These are phyloP conservation scores for Onthophagus taurus DNA, from an alignment of 1,140 invertebrate genomes.

Conservation along the genomic window DNA sequence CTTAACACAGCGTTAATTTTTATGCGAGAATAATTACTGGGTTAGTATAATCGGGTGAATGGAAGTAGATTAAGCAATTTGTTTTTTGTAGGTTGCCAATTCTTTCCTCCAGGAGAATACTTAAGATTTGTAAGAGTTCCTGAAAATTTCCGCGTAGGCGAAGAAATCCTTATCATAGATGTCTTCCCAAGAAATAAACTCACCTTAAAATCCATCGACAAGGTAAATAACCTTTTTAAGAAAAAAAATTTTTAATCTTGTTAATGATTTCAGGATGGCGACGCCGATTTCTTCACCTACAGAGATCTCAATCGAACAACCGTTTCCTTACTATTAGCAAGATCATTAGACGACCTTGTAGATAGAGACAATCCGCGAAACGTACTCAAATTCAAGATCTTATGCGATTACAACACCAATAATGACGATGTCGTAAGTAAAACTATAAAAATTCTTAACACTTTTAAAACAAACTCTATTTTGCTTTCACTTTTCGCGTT, in stretches of 20 bases:
- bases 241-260: too few species aligned
- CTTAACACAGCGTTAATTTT: too few species aligned
- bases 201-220: conserved; percentile 59
- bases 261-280: conserved; percentile 44
- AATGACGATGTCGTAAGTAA: conserved; percentile 49
- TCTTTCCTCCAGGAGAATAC: conserved; percentile 67
- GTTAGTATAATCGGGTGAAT: too few species aligned
- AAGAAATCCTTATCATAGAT: conserved; percentile 60
- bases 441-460: too few species aligned
- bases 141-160: conserved; percentile 55
- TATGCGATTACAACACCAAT: conserved; percentile 50
- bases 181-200: conserved; percentile 64
- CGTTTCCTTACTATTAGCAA: conserved; percentile 60
- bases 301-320: conserved; percentile 61
- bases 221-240: conserved; percentile 37
- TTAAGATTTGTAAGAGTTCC: conserved; percentile 65
- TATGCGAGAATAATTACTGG: too few species aligned
- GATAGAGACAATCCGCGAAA: conserved; percentile 70
- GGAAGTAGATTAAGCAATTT: too few species aligned
- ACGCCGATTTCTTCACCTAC: conserved; percentile 60
- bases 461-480: too few species aligned
- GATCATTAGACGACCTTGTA: conserved; percentile 67
- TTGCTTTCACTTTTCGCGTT: too few species aligned
- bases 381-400: conserved; percentile 69
- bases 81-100: conserved; percentile 62